Conservation (phyloP, 2,888 invertebrate genomes). For the Lampropteryx suffumata region DNA sequence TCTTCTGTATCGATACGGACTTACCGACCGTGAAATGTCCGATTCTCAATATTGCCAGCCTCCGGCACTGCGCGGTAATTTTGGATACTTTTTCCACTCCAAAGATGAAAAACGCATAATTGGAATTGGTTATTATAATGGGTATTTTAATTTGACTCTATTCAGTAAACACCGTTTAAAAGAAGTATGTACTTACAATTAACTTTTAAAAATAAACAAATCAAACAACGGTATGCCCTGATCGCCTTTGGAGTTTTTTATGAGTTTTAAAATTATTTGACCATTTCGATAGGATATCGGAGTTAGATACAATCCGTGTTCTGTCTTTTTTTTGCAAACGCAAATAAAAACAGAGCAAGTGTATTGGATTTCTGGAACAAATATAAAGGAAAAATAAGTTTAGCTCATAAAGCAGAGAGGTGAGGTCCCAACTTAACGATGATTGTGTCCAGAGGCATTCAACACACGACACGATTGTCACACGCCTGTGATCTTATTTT, state of each 20-base stretch:
- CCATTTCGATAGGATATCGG: too few species aligned
- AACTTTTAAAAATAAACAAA: neutral
- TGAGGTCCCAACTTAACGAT: slow-evolving; percentile 56
- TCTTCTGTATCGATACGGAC: slow-evolving; percentile 41
- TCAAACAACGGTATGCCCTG: too few species aligned
- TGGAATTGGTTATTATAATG: slow-evolving; percentile 27
- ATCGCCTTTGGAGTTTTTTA: too few species aligned
- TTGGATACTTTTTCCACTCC: slow-evolving; percentile 52
- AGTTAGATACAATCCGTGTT: neutral
- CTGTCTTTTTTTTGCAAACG: neutral
- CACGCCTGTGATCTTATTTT: slow-evolving; percentile 49
- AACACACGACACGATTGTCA: slow-evolving; percentile 45
- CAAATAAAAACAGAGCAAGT: neutral
- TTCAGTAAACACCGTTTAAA: neutral
- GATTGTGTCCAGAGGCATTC: slow-evolving; percentile 54
- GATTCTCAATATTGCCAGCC: slow-evolving; percentile 68
- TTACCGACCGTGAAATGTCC: slow-evolving; percentile 79
- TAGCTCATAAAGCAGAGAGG: slow-evolving; percentile 39
- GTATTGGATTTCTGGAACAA: slow-evolving; percentile 1
- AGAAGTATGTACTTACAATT: too few species aligned
- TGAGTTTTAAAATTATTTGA: too few species aligned
- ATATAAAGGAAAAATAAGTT: slow-evolving; percentile 16
- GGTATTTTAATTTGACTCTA: slow-evolving; percentile 18
- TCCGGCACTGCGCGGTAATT: slow-evolving; percentile 58
- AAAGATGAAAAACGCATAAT: slow-evolving; percentile 36